Evolutionary conservation across 30 jellyfish, hydroid and myxozoan species (phyloP), one percentile per base, ranked within the genome.

Genomic region (Rhopilema esculentum): DNA sequence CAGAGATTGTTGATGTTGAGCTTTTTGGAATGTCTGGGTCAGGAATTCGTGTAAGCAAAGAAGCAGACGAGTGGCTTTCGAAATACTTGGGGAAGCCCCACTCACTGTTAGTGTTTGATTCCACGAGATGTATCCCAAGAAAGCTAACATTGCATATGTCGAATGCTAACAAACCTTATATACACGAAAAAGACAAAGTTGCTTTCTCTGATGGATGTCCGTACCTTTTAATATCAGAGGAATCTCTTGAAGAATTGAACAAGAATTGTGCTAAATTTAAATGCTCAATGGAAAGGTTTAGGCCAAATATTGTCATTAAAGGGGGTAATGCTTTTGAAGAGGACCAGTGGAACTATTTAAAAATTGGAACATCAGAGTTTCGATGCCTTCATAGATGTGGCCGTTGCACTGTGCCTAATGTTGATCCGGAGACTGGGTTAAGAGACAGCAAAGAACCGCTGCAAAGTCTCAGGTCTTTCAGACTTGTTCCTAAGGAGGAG

Each of bases 121-220:
- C 32, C 6, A 9, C 75, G 16, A 31, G 33, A 22, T 68, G 91
- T 64, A 82, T 66, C 22, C 84, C 91, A 66, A 82, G 91, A 68
- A n/a, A 26, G 17, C 76, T 82, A 1, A 32, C 12, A 15, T 76
- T 66, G 6, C 84, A 82, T 12, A 33, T 7, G 40, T 22, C 21
- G 23, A 52, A 23, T 68, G 75, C 76, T 0, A 48, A 22, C 4
- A 67, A 19, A 49, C 76, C 84, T 0, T 57, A 27, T 27, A 62
- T 53, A 12, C 66, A 52, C 8, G 76, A 70, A 4, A 67, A 26
- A 48, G 91, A 82, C 16, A 24, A 32, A 49, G 76, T 75, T 23
- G 95, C 95, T 50, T 86, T 73, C 67, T 70, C 95, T 27, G 84
- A 86, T 75, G 75, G 74, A 21, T 86, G 95, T 48, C 95, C 95